Base-by-base conservation (phyloP, 2,888 invertebrate genomes). In the Tetramorium bicarinatum region DNA sequence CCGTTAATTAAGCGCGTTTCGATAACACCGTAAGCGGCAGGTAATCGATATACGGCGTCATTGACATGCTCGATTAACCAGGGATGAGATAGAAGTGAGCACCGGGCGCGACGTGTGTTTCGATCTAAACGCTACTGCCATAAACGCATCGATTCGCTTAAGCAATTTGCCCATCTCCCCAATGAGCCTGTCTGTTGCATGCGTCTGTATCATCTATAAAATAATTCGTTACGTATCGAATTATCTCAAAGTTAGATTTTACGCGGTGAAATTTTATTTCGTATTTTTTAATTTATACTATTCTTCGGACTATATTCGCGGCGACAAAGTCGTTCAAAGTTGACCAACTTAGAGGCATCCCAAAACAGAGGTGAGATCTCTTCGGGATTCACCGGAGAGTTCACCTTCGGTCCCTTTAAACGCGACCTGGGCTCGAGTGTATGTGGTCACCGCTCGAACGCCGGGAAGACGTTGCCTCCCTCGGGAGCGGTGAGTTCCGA, bases 1-100 rank as follows among this genome's bases (percentile, higher is more conserved):
- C 71, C 85, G 88, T 90, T 89, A 89, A 89, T 89, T 90, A 90
- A 89, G 66, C 88, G 87, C 87, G 88, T 84, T 84, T 83, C 86
- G 89, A 87, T 90, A 87, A 87, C 87, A 85, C 85, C 86, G 86
- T 87, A 86, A 87, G 74, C 85, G 87, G 74, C 79, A 61, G 85
- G 81, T 88, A 90, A 90, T 90, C 90, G 90, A 90, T 90, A 90
- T 72, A 85, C 85, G 85, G 75, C 85, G 82, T 87, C 88, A 88
- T 89, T 85, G 85, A 54, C 81, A 80, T 80, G 62, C 83, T 80
- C 86, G 84, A 87, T 85, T 84, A 80, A 71, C 75, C 82, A 47
- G 76, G 67, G 67, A 71, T 41, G 88, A 79, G 72, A 79, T 71
- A 52, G 74, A 69, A 61, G 49, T 76, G 77, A 79, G 77, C 47